Conservation (phyloP, 1,140 invertebrate species). For the Dendroctonus ponderosae region DNA sequence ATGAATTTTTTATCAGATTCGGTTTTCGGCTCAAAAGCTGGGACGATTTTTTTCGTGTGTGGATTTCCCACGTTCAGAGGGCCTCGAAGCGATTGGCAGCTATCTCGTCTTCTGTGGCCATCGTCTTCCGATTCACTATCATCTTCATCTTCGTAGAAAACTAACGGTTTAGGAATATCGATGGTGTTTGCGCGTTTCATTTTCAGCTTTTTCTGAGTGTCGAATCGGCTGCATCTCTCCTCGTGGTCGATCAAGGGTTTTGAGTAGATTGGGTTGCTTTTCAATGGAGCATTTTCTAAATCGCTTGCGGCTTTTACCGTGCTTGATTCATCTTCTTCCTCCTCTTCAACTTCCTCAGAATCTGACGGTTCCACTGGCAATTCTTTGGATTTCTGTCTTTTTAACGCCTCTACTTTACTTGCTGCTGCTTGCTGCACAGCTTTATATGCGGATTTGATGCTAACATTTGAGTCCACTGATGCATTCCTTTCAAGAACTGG, state of each 20-base stretch:
- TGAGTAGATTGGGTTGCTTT: conserved; percentile 35
- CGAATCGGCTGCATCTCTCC: conserved; percentile 57
- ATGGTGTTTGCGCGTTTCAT: conserved; percentile 87
- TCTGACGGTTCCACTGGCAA: conserved; percentile 14
- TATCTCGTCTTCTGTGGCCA: conserved; percentile 44
- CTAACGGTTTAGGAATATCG: conserved; percentile 73
- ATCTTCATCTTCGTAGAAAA: conserved; percentile 56
- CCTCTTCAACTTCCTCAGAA: conserved; percentile 10
- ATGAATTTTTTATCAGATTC: conserved; percentile 82
- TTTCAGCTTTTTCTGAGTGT: conserved; percentile 64
- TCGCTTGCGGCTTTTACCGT: conserved; percentile 31
- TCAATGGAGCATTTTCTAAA: conserved; percentile 31
- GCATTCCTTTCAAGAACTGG: conserved; percentile 13
- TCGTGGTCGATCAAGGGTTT: conserved; percentile 20
- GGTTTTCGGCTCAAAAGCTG: conserved; percentile 74
- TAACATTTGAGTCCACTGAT: conserved; percentile 30
- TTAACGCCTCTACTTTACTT: conserved; percentile 24
- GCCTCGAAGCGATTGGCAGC: conserved; percentile 55
- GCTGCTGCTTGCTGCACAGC: conserved; percentile 36
- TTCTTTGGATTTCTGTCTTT: conserved; percentile 27
- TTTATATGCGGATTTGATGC: conserved; percentile 33
- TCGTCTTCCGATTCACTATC: conserved; percentile 48
- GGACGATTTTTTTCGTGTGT: conserved; percentile 53
- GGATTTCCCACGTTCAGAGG: conserved; percentile 60
- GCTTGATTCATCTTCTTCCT: conserved; percentile 30